Evolutionary conservation across 1,140 invertebrate genomes (phyloP), one percentile per base, ranked within the genome.

Genomic region (Hyles vespertilio): DNA sequence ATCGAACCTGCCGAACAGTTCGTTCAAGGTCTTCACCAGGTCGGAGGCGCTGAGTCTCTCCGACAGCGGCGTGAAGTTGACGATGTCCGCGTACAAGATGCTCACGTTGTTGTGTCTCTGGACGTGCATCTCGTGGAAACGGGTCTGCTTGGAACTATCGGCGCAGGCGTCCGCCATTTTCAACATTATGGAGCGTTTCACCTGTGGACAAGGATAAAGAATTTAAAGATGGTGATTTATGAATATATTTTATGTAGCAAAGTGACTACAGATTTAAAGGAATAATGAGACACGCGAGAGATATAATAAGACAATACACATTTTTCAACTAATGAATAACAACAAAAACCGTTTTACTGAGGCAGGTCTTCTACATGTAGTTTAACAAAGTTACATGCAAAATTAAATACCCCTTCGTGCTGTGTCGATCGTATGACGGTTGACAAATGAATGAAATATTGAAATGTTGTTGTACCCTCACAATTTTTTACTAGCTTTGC

Each of bases 41-140:
- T 99, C 97, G 5, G 97, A 97, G 10, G 98, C 97, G 33, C 95
- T 96, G 56, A 98, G 92, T 72, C 96, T 93, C 63, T 98, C 97
- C 0, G 97, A 98, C 3, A 99, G 89, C 1, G 96, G 96, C 0
- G 98, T 99, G 80, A 99, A 99, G 84, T 98, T 98, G 45, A 99
- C 98, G 63, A 99, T 99, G 77, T 99, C 98, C 0, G 98, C 98
- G 89, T 99, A 99, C 7, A 99, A 90, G 69, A 99, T 99, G 77
- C 97, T 98, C 68, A 99, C 98, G 81, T 98, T 98, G 77, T 98
- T 98, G 82, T 99, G 97, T n/a, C 97, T 91, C 76, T 98, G 96
- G 7, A 99, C 97, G 87, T 99, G 98, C 92, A 99, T 96, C 79
- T 99, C 97, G 77, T 99, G 97, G 81, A 99, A 99, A 49, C 95